These are phyloP conservation scores for Drosophila melanosoma DNA, from an alignment of 2,888 invertebrate species.

Conservation along the genomic window DNA sequence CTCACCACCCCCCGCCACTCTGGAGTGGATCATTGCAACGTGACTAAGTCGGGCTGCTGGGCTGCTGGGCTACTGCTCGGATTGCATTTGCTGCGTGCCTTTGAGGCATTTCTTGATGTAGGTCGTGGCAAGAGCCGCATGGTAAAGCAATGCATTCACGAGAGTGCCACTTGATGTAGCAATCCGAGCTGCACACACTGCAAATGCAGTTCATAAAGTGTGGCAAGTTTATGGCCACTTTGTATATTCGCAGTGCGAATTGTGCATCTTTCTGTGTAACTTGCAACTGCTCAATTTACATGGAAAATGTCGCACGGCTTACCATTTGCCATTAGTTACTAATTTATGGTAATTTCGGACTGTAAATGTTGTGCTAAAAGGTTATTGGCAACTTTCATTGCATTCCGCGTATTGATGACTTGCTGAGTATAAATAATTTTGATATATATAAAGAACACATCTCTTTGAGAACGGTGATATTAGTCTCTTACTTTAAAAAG, in stretches of 20 bases:
- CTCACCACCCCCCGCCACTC: not conserved
- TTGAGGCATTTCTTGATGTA: slow-evolving; percentile 69
- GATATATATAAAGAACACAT: not conserved
- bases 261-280: slow-evolving; percentile 59
- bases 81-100: slow-evolving; percentile 60
- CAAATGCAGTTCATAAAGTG: slow-evolving; percentile 69
- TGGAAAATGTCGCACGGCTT: slow-evolving; percentile 54
- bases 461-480: not conserved
- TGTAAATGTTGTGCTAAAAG: slow-evolving; percentile 21
- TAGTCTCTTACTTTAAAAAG: not conserved
- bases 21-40: slow-evolving; percentile 69
- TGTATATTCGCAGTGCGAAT: slow-evolving; percentile 62
- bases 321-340: slow-evolving; percentile 51
- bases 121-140: slow-evolving; percentile 59
- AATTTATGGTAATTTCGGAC: slow-evolving; percentile 70
- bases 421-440: not conserved
- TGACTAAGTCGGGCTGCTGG: slow-evolving; percentile 58
- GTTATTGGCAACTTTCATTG: slow-evolving; percentile 1
- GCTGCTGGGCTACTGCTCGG: slow-evolving; percentile 34
- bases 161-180: slow-evolving; percentile 18
- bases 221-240: slow-evolving; percentile 73
- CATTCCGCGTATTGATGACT: not conserved
- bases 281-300: slow-evolving; percentile 72
- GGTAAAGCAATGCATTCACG: slow-evolving; percentile 21
- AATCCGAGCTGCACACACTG: slow-evolving; percentile 28